Evolutionary conservation across 2,113 vertebrate species (phyloP), one percentile per base, ranked within the genome.

Genomic region (Oenanthe melanoleuca): DNA sequence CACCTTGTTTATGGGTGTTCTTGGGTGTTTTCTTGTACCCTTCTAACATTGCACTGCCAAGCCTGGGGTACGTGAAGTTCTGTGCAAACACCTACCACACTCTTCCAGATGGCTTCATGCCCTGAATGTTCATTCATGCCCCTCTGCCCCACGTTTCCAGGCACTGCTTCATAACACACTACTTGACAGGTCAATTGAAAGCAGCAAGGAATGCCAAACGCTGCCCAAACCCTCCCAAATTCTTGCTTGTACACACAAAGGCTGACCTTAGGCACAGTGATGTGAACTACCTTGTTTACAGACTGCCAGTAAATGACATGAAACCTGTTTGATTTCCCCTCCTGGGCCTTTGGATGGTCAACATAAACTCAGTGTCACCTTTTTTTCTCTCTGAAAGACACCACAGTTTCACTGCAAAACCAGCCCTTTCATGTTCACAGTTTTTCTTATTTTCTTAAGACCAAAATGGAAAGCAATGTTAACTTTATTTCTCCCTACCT

Each of bases 241-340:
- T 92, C 96, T 45, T 91, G 80, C 21, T 88, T 95, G 73, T 8
- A 47, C 65, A 66, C 40, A 80, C 26, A 20, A 65, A 88, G 53
- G 87, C 81, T 95, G 95, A 96, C 93, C 97, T 96, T 92, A 83
- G 96, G 89, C 80, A 86, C 3, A 20, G 45, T 80, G 92, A 95
- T 88, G 47, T 91, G 59, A 87, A 79, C 31, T 67, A 37, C 42
- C 25, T 50, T 92, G 83, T 97, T 97, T 97, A 92, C 89, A 73
- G 53, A 96, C 59, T 88, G 91, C 65, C 94, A 85, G 73, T 57
- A 73, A 93, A 86, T 57, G 94, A 80, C 92, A 97, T 8, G 73
- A 96, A 96, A 96, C 73, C 87, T 79, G 87, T 97, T 92, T 96
- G 93, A 92, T 92, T 96, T 95, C 81, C 80, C 70, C 33, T 92